Conservation (phyloP, 2,888 invertebrate genomes). For the Tetranychus piercei region DNA sequence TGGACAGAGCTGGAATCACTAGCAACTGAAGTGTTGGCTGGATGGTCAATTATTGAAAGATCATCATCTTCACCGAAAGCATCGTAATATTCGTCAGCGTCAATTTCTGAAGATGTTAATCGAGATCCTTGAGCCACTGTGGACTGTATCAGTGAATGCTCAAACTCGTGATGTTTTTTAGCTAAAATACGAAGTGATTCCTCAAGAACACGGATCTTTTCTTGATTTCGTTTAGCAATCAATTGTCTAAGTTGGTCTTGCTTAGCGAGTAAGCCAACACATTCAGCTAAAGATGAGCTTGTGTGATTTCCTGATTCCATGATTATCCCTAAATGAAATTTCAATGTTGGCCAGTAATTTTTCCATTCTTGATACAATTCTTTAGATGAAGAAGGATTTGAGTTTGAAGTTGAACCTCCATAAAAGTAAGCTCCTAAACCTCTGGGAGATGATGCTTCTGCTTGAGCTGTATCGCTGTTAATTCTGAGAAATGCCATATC, state of each 20-base stretch:
- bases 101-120: constrained; percentile 20
- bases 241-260: constrained; percentile 37
- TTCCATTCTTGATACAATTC: neutral
- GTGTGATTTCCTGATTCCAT: constrained; percentile 43
- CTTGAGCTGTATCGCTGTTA: neutral
- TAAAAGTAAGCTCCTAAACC: constrained; percentile 12
- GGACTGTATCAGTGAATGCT: constrained; percentile 41
- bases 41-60: neutral
- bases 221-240: constrained; percentile 37
- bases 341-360: constrained; percentile 17
- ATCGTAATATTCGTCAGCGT: constrained; percentile 29
- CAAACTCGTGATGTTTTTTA: constrained; percentile 47
- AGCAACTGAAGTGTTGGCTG: neutral
- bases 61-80: constrained; percentile 28
- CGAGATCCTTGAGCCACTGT: constrained; percentile 12
- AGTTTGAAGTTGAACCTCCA: neutral
- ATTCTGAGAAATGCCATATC: constrained; percentile 11
- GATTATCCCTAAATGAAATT: constrained; percentile 38
- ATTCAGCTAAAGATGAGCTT: constrained; percentile 42
- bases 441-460: neutral
- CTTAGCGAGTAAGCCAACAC: constrained; percentile 45
- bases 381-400: neutral
- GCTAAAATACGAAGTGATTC: constrained; percentile 48
- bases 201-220: constrained; percentile 46
- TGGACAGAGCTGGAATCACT: too few species aligned